Percentiles rank a stretch among this genome's conserved stretches.
These are phyloP conservation scores for Phyllotis vaccarum DNA, from an alignment of 2,797 vertebrate genomes.

Conservation along the genomic window DNA sequence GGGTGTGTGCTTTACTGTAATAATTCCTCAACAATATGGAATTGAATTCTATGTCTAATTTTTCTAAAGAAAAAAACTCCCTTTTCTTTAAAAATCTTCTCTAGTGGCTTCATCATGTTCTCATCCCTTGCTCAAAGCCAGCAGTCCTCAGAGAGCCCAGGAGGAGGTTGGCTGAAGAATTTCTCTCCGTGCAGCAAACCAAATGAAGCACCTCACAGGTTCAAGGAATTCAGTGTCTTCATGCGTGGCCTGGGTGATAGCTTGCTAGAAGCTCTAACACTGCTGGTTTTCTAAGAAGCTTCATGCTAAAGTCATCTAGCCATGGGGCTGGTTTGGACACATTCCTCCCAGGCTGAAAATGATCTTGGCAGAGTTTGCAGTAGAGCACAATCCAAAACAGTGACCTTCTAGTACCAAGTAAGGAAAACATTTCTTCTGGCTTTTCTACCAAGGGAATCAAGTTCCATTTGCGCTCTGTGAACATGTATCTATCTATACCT, in stretches of 20 bases:
- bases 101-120: background rate
- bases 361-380: slow-evolving; percentile 75
- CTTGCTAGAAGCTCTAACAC: slow-evolving; percentile 22
- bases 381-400: slow-evolving; percentile 75
- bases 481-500: background rate
- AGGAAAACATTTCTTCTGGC: slow-evolving; percentile 77
- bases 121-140: background rate
- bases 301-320: slow-evolving; percentile 29
- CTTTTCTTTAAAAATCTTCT: slow-evolving; percentile 49
- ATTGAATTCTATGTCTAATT: slow-evolving; percentile 25
- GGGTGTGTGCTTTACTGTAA: background rate
- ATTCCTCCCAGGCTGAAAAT: slow-evolving; percentile 73
- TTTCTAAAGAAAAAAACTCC: background rate
- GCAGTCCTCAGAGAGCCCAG: background rate
- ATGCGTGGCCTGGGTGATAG: background rate
- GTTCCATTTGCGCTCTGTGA: slow-evolving; percentile 54
- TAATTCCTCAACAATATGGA: background rate
- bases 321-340: slow-evolving; percentile 65
- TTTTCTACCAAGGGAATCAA: slow-evolving; percentile 45
- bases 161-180: background rate
- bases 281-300: slow-evolving; percentile 69
- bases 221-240: slow-evolving; percentile 1
- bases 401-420: slow-evolving; percentile 83
- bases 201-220: background rate
- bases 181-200: slow-evolving; percentile 11